A percentile compares a stretch with the other conserved stretches of the same genome.
Conservation (phyloP, 2,888 invertebrate genomes). For the Cephus runcator region DNA sequence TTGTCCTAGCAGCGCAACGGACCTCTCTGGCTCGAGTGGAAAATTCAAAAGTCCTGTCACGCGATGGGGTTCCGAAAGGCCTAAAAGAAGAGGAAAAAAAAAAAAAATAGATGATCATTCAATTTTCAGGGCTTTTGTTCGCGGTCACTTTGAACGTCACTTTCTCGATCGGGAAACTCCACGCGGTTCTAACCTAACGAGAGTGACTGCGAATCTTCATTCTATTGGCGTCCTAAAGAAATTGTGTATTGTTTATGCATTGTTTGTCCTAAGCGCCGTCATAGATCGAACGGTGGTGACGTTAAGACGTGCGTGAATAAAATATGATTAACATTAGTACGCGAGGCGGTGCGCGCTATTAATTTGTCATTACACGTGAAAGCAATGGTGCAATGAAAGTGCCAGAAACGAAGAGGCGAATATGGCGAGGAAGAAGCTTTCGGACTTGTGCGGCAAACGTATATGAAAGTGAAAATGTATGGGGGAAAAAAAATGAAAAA, state of each 20-base stretch:
- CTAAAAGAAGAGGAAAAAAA: neutral
- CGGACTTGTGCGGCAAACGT: neutral
- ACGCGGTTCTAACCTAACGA: neutral
- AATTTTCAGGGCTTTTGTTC: neutral
- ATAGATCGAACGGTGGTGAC: neutral
- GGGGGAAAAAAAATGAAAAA: neutral
- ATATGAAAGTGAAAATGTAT: neutral
- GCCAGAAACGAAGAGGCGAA: conserved; percentile 26
- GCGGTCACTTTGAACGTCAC: neutral
- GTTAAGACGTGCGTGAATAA: neutral
- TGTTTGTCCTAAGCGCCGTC: neutral
- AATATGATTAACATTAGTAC: neutral
- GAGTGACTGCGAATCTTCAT: neutral
- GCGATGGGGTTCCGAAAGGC: neutral
- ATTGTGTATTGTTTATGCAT: neutral
- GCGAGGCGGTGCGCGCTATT: neutral
- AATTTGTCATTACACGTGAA: neutral
- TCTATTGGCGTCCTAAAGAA: neutral
- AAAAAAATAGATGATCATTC: neutral
- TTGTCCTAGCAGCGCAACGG: too few species aligned
- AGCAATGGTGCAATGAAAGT: neutral
- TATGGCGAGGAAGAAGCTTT: neutral
- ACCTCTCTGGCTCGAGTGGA: neutral
- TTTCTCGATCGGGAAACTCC: neutral
- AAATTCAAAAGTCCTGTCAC: neutral